phyloP scores from a whole-genome alignment of 2,888 invertebrate species.

The Dynastes hyllus region DNA sequence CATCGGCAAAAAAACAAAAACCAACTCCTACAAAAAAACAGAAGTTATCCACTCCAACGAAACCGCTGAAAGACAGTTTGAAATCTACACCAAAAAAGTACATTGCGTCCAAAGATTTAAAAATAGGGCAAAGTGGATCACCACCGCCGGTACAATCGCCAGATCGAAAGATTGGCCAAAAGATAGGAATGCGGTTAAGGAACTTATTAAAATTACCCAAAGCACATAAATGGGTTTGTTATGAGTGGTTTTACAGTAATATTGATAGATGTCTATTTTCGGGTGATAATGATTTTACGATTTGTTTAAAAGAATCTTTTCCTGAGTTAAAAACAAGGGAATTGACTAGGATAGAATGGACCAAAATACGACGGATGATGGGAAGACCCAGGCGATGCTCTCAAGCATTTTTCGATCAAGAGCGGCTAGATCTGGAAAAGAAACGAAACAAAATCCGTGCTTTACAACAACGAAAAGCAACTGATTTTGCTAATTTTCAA shows the following conservation, averaged over 20 bases:
- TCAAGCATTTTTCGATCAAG: constrained; percentile 96
- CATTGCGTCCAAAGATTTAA: constrained; percentile 49
- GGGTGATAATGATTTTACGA: constrained; percentile 97
- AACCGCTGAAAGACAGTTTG: constrained; percentile 60
- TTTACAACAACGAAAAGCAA: constrained; percentile 92
- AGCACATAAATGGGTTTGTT: constrained; percentile 99
- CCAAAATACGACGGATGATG: constrained; percentile 95
- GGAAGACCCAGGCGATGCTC: constrained; percentile 97
- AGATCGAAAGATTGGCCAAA: constrained; percentile 90
- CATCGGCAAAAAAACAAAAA: constrained; percentile 81
- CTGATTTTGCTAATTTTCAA: constrained; percentile 83
- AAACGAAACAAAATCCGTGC: constrained; percentile 94
- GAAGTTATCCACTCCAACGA: constrained; percentile 60
- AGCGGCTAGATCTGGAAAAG: constrained; percentile 90
- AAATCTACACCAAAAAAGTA: constrained; percentile 63
- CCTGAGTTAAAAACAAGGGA: constrained; percentile 91
- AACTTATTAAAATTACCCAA: constrained; percentile 98
- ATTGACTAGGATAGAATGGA: constrained; percentile 94
- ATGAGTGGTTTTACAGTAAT: constrained; percentile 99
- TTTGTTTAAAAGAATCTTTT: constrained; percentile 94
- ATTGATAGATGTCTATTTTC: constrained; percentile 96
- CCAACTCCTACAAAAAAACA: constrained; percentile 72
- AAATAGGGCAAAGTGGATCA: constrained; percentile 59
- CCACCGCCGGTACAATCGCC: constrained; percentile 75
- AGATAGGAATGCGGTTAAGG: constrained; percentile 89